A percentile compares a stretch with the other conserved stretches of the same genome.
These are phyloP conservation scores for Acanthurus lineatus DNA, from an alignment of 2,797 vertebrate species.

Conservation along the genomic window DNA sequence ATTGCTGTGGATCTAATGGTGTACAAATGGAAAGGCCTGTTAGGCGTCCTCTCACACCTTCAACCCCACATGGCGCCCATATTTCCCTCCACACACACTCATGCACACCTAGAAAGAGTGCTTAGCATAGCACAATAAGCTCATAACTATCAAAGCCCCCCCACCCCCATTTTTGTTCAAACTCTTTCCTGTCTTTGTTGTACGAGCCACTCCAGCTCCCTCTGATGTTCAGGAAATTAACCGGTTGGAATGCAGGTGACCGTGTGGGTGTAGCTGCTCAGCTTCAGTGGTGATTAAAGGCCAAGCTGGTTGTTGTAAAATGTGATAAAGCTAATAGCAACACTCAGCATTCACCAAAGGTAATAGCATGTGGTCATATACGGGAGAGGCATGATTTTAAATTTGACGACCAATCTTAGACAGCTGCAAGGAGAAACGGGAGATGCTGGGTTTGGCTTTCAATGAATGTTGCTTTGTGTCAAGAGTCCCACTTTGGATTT, in stretches of 20 bases:
- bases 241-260: conserved; percentile 67
- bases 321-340: conserved; percentile 37
- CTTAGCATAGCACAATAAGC: conserved; percentile 64
- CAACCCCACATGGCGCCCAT: conserved; percentile 76
- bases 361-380: conserved; percentile 23
- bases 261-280: conserved; percentile 31
- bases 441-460: background rate
- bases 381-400: conserved; percentile 10
- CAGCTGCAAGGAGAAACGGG: background rate
- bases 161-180: conserved; percentile 40
- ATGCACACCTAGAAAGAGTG: conserved; percentile 41
- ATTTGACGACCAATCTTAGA: conserved; percentile 35
- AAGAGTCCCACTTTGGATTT: background rate
- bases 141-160: conserved; percentile 74
- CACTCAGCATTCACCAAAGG: conserved; percentile 27
- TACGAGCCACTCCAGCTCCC: conserved; percentile 22
- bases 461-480: conserved; percentile 9
- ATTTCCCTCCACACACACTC: conserved; percentile 65
- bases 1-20: conserved; percentile 48
- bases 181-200: conserved; percentile 76
- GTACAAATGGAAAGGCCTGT: conserved; percentile 68
- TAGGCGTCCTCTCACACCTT: conserved; percentile 74
- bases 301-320: conserved; percentile 37
- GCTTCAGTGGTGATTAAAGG: conserved; percentile 47
- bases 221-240: conserved; percentile 80